Conservation (phyloP, 1,140 invertebrate species). For the Drosophila seguyi region DNA sequence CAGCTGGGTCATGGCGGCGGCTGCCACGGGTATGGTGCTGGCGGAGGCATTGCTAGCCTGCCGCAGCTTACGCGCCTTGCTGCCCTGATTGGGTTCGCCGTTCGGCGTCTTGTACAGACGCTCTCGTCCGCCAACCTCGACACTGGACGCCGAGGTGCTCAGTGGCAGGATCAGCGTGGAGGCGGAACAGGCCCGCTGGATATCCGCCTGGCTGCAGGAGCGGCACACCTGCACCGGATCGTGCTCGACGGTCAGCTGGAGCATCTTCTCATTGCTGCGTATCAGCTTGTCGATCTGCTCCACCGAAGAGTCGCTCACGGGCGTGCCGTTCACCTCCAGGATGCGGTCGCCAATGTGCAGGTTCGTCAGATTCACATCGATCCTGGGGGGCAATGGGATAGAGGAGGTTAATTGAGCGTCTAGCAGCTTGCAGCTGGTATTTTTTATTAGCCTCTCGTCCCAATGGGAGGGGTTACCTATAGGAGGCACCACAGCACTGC, state of each 20-base stretch:
- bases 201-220: slow-evolving; percentile 79
- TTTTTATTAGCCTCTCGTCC: not conserved
- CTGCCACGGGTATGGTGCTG: slow-evolving; percentile 15
- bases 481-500: slow-evolving; percentile 77
- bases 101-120: slow-evolving; percentile 53
- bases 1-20: slow-evolving; percentile 34
- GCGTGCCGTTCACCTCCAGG: slow-evolving; percentile 95
- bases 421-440: not conserved
- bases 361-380: slow-evolving; percentile 93
- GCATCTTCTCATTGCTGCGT: slow-evolving; percentile 89
- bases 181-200: slow-evolving; percentile 67
- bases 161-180: slow-evolving; percentile 67
- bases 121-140: slow-evolving; percentile 69
- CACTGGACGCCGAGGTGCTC: slow-evolving; percentile 78
- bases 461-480: slow-evolving; percentile 73
- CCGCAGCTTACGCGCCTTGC: slow-evolving; percentile 55
- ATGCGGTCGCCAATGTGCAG: slow-evolving; percentile 96
- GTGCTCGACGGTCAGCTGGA: slow-evolving; percentile 94
- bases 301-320: slow-evolving; percentile 91
- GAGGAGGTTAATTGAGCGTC: not conserved
- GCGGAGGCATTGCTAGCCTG: slow-evolving; percentile 47
- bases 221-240: slow-evolving; percentile 91
- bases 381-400: slow-evolving; percentile 86
- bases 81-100: slow-evolving; percentile 30
- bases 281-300: slow-evolving; percentile 92